A percentile compares a stretch with the other conserved stretches of the same genome.
Evolutionary conservation across 1,140 invertebrate genomes (phyloP).

Genomic region (Ceratina calcarata): DNA sequence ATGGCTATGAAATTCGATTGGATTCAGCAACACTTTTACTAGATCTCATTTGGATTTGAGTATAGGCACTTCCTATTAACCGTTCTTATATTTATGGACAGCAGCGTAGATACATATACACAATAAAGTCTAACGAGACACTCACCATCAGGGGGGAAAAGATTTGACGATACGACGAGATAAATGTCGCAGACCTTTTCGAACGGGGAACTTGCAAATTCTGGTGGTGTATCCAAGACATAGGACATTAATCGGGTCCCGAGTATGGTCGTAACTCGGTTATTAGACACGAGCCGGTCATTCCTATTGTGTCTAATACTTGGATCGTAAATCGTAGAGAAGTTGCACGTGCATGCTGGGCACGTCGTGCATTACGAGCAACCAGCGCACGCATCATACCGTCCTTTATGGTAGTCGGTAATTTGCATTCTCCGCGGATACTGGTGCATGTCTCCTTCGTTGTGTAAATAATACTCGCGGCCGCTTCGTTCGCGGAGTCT

Average conservation of each 20-base stretch:
- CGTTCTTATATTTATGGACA: neutral
- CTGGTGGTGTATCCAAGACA: constrained; percentile 17
- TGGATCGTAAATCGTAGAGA: constrained; percentile 60
- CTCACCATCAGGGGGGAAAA: neutral
- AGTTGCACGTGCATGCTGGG: constrained; percentile 58
- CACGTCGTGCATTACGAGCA: constrained; percentile 41
- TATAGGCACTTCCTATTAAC: too few relatives aligned
- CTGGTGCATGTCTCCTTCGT: constrained; percentile 30
- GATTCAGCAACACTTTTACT: too few relatives aligned
- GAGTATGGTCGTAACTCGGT: constrained; percentile 47
- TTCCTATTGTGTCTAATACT: constrained; percentile 66
- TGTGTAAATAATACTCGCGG: constrained; percentile 43
- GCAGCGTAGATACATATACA: neutral
- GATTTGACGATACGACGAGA: constrained; percentile 8
- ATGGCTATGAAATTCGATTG: too few relatives aligned
- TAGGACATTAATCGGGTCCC: constrained; percentile 51
- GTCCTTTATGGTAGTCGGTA: constrained; percentile 54
- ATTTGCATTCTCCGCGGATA: constrained; percentile 51
- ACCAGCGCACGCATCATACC: constrained; percentile 50
- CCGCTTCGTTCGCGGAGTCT: constrained; percentile 9
- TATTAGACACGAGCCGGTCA: constrained; percentile 58
- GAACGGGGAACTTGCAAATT: constrained; percentile 35
- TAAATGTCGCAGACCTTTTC: constrained; percentile 20
- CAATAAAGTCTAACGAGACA: constrained; percentile 16
- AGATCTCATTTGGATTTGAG: too few relatives aligned